phyloP scores from a whole-genome alignment of 2,797 vertebrate genomes.

The Gobionotothen gibberifrons region DNA sequence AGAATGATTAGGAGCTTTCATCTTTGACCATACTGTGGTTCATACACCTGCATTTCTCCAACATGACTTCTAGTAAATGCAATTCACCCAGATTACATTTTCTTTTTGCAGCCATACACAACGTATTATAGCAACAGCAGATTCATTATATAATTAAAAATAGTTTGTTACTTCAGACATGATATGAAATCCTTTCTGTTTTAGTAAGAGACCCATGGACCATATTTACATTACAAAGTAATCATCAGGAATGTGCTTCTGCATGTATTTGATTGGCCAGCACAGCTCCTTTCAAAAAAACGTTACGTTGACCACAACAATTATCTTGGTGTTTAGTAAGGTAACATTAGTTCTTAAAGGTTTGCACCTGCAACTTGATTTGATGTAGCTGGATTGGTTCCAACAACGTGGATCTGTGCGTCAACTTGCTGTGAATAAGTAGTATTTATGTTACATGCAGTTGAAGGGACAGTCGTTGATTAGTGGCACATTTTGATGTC shows the following conservation, averaged over 20 bases:
- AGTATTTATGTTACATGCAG: too few relatives aligned
- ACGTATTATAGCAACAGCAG: background rate
- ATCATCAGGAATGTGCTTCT: background rate
- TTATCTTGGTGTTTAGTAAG: too few relatives aligned
- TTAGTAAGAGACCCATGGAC: background rate
- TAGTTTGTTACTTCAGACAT: background rate
- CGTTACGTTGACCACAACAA: too few relatives aligned
- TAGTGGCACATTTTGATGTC: constrained; percentile 37
- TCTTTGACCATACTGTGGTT: constrained; percentile 61
- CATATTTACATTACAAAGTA: background rate
- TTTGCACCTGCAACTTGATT: too few relatives aligned
- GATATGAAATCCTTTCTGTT: background rate
- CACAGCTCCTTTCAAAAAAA: too few relatives aligned
- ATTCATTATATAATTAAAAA: background rate
- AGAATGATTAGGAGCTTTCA: constrained; percentile 51
- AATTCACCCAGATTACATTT: constrained; percentile 14
- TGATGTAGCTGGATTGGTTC: too few relatives aligned
- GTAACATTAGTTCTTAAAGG: too few relatives aligned
- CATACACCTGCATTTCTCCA: constrained; percentile 21
- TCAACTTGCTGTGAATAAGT: too few relatives aligned
- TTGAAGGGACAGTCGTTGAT: too few relatives aligned
- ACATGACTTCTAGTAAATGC: background rate
- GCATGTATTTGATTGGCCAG: too few relatives aligned
- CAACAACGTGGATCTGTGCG: too few relatives aligned
- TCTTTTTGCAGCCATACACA: background rate